phyloP scores from a whole-genome alignment of 2,797 vertebrate genomes.

The Pipistrellus pipistrellus region DNA sequence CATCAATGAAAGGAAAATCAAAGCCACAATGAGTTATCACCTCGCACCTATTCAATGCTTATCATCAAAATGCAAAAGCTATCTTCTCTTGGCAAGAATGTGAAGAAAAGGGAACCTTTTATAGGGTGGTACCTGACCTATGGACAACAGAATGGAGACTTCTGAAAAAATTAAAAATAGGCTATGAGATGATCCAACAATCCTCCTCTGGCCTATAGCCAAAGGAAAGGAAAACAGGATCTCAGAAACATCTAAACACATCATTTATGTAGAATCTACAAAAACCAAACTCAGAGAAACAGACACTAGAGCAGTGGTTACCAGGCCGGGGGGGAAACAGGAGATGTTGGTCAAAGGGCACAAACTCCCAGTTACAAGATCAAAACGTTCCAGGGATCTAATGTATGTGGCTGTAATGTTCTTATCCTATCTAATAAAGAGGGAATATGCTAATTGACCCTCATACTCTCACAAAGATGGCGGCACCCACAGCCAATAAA shows the following conservation, averaged over 20 bases:
- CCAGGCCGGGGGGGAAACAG: neutral
- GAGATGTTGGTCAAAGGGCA: neutral
- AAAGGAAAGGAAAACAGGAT: neutral
- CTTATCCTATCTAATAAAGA: neutral
- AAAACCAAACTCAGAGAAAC: neutral
- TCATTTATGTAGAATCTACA: neutral
- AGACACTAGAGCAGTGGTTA: neutral
- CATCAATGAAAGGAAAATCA: neutral
- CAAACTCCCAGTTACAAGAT: neutral
- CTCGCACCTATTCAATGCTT: neutral
- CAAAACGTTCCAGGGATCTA: neutral
- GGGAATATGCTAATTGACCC: too few relatives aligned
- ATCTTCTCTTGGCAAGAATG: neutral
- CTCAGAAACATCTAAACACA: neutral
- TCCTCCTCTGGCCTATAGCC: neutral
- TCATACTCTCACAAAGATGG: too few relatives aligned
- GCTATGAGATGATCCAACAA: neutral
- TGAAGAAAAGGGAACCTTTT: neutral
- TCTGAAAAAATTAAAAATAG: neutral
- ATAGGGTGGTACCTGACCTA: neutral
- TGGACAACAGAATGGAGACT: neutral
- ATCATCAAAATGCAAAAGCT: neutral
- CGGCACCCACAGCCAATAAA: too few relatives aligned
- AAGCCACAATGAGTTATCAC: neutral
- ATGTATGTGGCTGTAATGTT: neutral